Percentiles rank a stretch among this genome's conserved stretches.
These are phyloP conservation scores for Odobenus rosmarus DNA, from an alignment of 2,113 vertebrate species.

Conservation along the genomic window DNA sequence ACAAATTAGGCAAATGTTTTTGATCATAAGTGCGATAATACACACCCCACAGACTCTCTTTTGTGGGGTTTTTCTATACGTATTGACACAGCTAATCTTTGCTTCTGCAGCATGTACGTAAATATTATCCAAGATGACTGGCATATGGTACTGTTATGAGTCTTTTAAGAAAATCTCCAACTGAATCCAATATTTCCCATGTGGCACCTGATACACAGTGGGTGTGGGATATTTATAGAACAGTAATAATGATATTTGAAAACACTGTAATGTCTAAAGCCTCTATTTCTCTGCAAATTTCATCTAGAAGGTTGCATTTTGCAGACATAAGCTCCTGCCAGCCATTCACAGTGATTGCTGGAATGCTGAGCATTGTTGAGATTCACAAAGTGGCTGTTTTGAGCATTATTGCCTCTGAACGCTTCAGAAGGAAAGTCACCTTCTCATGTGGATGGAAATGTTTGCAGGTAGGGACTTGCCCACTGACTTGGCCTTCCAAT, in stretches of 20 bases:
- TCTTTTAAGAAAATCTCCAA: constrained; percentile 72
- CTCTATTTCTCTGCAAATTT: constrained; percentile 52
- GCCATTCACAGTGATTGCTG: background rate
- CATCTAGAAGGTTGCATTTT: constrained; percentile 42
- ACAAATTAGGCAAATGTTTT: constrained; percentile 45
- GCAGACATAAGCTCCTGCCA: constrained; percentile 46
- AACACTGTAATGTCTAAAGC: constrained; percentile 64
- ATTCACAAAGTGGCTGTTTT: background rate
- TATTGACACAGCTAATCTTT: constrained; percentile 76
- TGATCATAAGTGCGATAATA: constrained; percentile 23
- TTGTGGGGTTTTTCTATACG: constrained; percentile 56
- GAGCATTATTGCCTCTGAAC: background rate
- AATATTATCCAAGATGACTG: constrained; percentile 70
- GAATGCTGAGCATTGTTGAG: background rate
- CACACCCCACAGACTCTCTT: constrained; percentile 10
- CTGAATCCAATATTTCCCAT: constrained; percentile 63
- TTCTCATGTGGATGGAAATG: background rate
- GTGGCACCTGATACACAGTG: constrained; percentile 72
- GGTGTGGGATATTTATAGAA: constrained; percentile 73
- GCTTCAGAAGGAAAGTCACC: background rate
- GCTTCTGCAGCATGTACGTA: constrained; percentile 59
- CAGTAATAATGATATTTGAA: constrained; percentile 72
- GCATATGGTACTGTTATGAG: constrained; percentile 60
- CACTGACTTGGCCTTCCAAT: background rate
- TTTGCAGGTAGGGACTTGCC: background rate